Percentiles rank a stretch among this genome's conserved stretches.
These are phyloP conservation scores for Parnassius mnemosyne DNA, from an alignment of 2,888 invertebrate genomes.

Conservation along the genomic window DNA sequence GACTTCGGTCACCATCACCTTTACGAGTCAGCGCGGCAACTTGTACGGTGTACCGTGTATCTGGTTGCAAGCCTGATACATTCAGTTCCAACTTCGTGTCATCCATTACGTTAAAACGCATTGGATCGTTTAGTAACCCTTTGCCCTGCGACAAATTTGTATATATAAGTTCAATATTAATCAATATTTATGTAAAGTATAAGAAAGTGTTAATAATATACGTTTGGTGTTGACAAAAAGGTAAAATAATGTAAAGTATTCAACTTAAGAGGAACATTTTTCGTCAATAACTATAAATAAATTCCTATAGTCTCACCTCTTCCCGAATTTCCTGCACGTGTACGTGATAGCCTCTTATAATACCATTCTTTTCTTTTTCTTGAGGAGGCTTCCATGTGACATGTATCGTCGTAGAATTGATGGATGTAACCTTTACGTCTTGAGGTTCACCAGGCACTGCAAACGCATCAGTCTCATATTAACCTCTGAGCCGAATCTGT, in stretches of 20 bases:
- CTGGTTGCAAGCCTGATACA: conserved; percentile 95
- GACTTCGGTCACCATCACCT: conserved; percentile 97
- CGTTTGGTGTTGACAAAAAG: too few relatives aligned
- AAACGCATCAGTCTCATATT: conserved; percentile 54
- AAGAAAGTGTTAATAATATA: too few relatives aligned
- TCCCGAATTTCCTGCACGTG: conserved; percentile 95
- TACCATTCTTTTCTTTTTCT: conserved; percentile 95
- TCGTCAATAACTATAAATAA: neutral
- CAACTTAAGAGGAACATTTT: too few relatives aligned
- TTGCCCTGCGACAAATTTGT: conserved; percentile 77
- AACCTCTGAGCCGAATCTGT: conserved; percentile 47
- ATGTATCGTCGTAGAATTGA: conserved; percentile 97
- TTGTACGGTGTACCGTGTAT: conserved; percentile 95
- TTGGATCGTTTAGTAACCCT: conserved; percentile 91
- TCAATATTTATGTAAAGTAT: too few relatives aligned
- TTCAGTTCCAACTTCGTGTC: conserved; percentile 88
- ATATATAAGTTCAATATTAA: too few relatives aligned
- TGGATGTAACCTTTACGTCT: conserved; percentile 91
- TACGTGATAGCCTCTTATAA: conserved; percentile 98
- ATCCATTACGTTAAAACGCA: conserved; percentile 92
- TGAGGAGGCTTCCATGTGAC: conserved; percentile 97
- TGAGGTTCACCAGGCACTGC: conserved; percentile 99
- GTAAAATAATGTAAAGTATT: too few relatives aligned
- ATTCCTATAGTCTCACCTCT: conserved; percentile 82
- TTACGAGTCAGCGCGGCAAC: conserved; percentile 97